phyloP scores from a whole-genome alignment of 2,113 vertebrate species.

The Sinosuthora webbiana region DNA sequence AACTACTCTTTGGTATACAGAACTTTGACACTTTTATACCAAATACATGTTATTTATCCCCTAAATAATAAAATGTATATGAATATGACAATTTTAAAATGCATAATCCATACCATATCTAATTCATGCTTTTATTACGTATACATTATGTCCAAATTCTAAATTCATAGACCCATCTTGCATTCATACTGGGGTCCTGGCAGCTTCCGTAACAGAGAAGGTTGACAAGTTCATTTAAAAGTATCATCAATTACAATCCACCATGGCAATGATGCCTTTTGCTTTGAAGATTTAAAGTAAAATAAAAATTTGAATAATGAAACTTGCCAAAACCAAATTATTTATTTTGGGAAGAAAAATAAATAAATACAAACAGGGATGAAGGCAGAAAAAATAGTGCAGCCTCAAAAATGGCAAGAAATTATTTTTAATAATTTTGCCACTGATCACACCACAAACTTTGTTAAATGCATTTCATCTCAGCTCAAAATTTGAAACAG shows the following conservation, averaged over 20 bases:
- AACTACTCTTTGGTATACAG: not conserved
- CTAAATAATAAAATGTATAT: not conserved
- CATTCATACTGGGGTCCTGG: not conserved
- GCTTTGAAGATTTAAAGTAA: not conserved
- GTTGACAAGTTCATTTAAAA: not conserved
- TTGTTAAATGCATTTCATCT: not conserved
- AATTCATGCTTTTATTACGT: not conserved
- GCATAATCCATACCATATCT: not conserved
- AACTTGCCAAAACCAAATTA: not conserved
- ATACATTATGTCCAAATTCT: not conserved
- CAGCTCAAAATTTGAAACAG: not conserved
- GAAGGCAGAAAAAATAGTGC: not conserved
- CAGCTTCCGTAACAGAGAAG: not conserved
- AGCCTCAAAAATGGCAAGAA: not conserved
- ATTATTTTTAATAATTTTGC: not conserved
- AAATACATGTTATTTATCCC: not conserved
- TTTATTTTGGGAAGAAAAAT: not conserved
- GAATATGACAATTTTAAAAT: not conserved
- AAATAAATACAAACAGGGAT: not conserved
- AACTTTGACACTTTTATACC: not conserved
- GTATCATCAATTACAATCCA: not conserved
- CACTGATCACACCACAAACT: not conserved
- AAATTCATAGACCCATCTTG: not conserved
- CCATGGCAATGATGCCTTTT: not conserved
- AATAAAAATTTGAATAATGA: not conserved